These are phyloP conservation scores for Brevimyrus niger DNA, from an alignment of 2,113 vertebrate species.

Conservation along the genomic window DNA sequence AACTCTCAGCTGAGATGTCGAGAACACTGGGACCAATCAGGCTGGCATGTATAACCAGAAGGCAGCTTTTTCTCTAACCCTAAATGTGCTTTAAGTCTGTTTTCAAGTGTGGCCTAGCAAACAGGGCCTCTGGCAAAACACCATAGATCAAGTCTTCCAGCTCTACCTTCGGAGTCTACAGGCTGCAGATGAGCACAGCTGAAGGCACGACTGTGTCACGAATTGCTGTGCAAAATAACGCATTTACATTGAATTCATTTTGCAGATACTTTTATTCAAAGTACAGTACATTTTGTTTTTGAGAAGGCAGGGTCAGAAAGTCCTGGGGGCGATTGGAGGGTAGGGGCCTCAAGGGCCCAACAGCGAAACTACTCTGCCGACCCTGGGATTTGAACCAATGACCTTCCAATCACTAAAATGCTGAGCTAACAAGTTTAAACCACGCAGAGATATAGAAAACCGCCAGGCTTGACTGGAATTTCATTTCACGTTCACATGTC, in stretches of 20 bases:
- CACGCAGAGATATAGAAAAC: background rate
- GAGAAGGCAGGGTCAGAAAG: background rate
- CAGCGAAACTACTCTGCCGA: background rate
- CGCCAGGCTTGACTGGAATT: background rate
- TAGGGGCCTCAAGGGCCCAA: background rate
- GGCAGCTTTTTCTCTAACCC: background rate
- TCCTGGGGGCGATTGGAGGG: background rate
- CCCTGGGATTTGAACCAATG: background rate
- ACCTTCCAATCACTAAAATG: background rate
- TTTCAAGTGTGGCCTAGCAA: background rate
- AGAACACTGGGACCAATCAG: background rate
- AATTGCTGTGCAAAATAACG: background rate
- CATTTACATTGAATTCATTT: background rate
- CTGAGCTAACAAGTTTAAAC: background rate
- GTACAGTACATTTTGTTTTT: background rate
- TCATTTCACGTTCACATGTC: background rate
- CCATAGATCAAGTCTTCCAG: background rate
- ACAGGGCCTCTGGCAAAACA: background rate
- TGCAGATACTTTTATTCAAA: background rate
- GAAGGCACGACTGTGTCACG: background rate
- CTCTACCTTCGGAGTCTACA: background rate
- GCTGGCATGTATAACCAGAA: background rate
- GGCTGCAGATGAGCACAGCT: background rate
- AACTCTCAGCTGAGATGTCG: background rate
- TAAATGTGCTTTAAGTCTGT: background rate